Conservation (phyloP, 2,113 vertebrate genomes). For the zebrafish (Danio rerio) region DNA sequence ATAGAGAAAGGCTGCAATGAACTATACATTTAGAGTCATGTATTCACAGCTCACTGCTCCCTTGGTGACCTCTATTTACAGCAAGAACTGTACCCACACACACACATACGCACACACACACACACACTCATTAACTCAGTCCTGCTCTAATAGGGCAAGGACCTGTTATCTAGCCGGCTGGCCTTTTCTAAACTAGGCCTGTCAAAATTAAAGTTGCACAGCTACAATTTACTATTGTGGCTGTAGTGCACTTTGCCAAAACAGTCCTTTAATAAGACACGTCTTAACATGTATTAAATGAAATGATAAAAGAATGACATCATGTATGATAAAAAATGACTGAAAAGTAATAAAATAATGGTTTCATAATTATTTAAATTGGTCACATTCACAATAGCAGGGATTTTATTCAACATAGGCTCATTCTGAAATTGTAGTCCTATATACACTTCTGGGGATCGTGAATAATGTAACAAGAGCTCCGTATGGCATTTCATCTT, state of each 20-base stretch:
- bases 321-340: neutral
- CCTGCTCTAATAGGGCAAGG: neutral
- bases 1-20: neutral
- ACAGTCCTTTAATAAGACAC: neutral
- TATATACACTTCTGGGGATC: too few species aligned
- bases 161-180: neutral
- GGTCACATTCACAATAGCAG: too few species aligned
- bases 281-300: too few species aligned
- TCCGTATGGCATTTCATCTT: too few species aligned
- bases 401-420: too few species aligned
- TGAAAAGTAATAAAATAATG: neutral
- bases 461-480: too few species aligned
- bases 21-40: neutral
- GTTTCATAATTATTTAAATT: neutral
- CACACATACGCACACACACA: neutral
- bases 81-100: neutral
- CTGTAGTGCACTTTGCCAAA: neutral
- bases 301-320: neutral
- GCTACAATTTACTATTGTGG: neutral
- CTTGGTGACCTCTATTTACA: conserved; percentile 5
- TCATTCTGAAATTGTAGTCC: too few species aligned
- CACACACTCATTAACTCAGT: neutral
- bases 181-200: neutral
- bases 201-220: conserved; percentile 2
- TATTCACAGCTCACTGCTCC: conserved; percentile 4